Percentiles rank a stretch among this genome's conserved stretches.
phyloP scores from a whole-genome alignment of 92 coral and sea anemone species.

The Epizoanthus fatuus region DNA sequence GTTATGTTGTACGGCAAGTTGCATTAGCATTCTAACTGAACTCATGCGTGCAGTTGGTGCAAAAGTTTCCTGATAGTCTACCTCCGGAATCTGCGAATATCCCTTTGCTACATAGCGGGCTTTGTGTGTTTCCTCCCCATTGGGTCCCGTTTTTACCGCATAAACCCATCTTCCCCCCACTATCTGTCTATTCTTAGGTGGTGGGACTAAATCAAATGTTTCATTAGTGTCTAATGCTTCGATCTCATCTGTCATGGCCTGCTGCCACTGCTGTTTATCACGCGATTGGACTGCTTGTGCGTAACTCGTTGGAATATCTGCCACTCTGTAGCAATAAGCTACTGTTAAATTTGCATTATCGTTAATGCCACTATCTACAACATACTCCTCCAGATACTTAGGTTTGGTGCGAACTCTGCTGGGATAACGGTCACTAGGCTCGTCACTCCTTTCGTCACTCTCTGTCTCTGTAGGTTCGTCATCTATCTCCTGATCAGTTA shows the following conservation, averaged over 20 bases:
- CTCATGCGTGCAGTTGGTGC: too few relatives aligned
- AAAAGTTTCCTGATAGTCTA: conserved; percentile 33
- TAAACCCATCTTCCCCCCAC: conserved; percentile 7
- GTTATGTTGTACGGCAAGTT: conserved; percentile 40
- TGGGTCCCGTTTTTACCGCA: conserved; percentile 48
- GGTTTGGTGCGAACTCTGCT: too few relatives aligned
- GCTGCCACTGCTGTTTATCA: conserved; percentile 54
- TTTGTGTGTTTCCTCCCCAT: conserved; percentile 55
- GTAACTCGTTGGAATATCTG: too few relatives aligned
- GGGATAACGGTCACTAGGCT: too few relatives aligned
- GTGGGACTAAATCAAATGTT: conserved; percentile 61
- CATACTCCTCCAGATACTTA: too few relatives aligned
- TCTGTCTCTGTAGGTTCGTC: too few relatives aligned
- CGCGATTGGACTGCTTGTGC: background rate
- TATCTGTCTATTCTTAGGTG: conserved; percentile 62
- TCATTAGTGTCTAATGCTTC: conserved; percentile 58
- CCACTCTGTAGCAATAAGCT: too few relatives aligned
- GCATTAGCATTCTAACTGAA: conserved; percentile 41
- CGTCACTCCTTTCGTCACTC: too few relatives aligned
- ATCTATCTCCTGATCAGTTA: too few relatives aligned
- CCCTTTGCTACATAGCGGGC: conserved; percentile 65
- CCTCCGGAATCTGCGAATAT: conserved; percentile 41
- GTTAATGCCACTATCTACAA: too few relatives aligned
- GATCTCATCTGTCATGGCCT: conserved; percentile 64
- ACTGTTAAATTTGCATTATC: too few relatives aligned